Evolutionary conservation across 2,888 invertebrate species (phyloP), one percentile per base, ranked within the genome.

Genomic region (Abrostola triplasia): DNA sequence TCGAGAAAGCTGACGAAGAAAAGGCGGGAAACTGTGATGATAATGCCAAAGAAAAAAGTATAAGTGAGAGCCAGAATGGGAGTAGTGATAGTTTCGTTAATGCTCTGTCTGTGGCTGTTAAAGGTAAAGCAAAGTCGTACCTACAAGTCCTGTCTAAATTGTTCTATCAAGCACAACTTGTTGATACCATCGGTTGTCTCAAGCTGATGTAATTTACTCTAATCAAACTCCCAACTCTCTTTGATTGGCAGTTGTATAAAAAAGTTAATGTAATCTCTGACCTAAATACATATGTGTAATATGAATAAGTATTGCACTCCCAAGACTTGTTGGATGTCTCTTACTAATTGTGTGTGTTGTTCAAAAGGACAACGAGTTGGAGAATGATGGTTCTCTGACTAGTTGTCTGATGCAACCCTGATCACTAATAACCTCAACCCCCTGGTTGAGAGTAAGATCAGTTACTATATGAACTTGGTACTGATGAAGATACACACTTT

Each of bases 31-130:
- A 70, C 87, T 91, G 94, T 94, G 93, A 93, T 93, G 92, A 92
- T 81, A 88, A 92, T 93, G 89, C 94, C 94, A 94, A 94, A 94
- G 93, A 93, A 86, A 90, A 90, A 83, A 88, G 77, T 80, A 68
- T 86, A 80, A 86, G 67, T 82, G 88, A 86, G 66, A 84, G 65
- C 51, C 83, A 80, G 79, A 84, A 81, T 79, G 88, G 83, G 63
- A 85, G 81, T 65, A 81, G 71, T 79, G 79, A 84, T 76, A 82
- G 76, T 67, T 76, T 80, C 67, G 76, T 81, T 70, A 79, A 76
- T 64, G 72, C 81, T 58, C 78, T 79, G 70, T 67, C 79, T 73
- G 84, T 83, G 54, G 81, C 79, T 75, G 74, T 73, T 59, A 87
- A 84, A 85, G 89, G 89, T 73, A 73, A 55, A 41, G 13, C 10